phyloP scores from a whole-genome alignment of 1,140 invertebrate genomes.

The Nasonia vitripennis region DNA sequence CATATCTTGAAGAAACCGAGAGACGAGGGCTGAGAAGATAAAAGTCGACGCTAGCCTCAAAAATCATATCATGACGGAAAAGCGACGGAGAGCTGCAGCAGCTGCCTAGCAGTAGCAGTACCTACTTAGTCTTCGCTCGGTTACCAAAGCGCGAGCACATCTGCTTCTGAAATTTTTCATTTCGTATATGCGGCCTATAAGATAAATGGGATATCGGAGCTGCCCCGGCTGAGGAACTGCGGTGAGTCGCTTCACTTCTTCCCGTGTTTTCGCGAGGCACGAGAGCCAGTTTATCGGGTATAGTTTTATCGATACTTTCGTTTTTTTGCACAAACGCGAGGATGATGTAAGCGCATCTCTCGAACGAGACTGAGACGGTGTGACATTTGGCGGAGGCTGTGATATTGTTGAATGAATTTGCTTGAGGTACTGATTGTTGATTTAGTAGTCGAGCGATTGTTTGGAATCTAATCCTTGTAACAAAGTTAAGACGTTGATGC shows the following conservation, averaged over 20 bases:
- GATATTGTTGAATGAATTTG: neutral
- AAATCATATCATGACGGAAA: constrained; percentile 21
- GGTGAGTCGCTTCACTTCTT: neutral
- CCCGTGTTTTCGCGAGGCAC: neutral
- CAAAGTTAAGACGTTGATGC: no score
- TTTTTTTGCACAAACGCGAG: neutral
- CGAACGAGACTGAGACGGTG: neutral
- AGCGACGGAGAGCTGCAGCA: neutral
- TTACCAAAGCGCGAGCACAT: neutral
- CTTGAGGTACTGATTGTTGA: neutral
- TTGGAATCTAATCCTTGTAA: neutral
- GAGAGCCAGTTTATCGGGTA: neutral
- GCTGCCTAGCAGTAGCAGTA: neutral
- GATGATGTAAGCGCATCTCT: constrained; percentile 17
- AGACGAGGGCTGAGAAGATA: neutral
- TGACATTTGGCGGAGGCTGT: neutral
- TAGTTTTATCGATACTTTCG: constrained; percentile 17
- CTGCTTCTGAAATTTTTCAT: neutral
- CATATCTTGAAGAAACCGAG: neutral
- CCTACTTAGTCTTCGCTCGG: neutral
- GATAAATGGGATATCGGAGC: neutral
- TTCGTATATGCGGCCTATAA: neutral
- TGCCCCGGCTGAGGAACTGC: neutral
- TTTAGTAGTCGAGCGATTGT: neutral
- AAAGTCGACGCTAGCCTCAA: constrained; percentile 9